Percentiles rank a stretch among this genome's conserved stretches.
Evolutionary conservation across 2,797 vertebrate species (phyloP).

Genomic region (Gymnothorax javanicus): DNA sequence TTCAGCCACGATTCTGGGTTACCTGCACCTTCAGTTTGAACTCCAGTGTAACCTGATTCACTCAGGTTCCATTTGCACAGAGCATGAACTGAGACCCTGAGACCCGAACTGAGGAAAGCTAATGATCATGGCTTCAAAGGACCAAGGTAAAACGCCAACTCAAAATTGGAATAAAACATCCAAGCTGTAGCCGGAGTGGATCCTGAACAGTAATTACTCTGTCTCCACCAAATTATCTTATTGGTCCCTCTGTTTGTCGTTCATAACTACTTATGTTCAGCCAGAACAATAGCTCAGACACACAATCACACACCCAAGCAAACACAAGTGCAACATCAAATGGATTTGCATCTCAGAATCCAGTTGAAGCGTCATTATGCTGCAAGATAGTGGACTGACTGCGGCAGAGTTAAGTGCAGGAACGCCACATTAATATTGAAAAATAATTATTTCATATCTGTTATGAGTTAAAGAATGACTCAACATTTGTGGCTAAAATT

Average conservation of each 20-base stretch:
- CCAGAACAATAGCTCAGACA: too few species aligned
- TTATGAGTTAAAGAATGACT: background rate
- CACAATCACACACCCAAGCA: too few species aligned
- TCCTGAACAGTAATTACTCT: too few species aligned
- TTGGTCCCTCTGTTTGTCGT: too few species aligned
- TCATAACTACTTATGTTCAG: too few species aligned
- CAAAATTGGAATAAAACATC: background rate
- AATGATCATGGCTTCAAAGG: background rate
- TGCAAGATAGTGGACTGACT: too few species aligned
- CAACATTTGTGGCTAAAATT: background rate
- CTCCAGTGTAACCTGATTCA: background rate
- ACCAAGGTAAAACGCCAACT: background rate
- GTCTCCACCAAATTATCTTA: too few species aligned
- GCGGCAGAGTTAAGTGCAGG: too few species aligned
- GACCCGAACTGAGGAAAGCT: background rate
- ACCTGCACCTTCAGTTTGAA: background rate
- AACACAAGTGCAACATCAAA: too few species aligned
- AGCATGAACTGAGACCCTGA: background rate
- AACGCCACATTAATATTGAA: background rate
- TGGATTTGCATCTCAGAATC: too few species aligned
- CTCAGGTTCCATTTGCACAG: background rate
- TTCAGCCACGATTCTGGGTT: background rate
- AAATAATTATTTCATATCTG: background rate
- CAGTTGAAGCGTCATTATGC: too few species aligned
- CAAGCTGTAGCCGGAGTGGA: background rate